Base-by-base conservation (phyloP, 2,113 vertebrate genomes). In the Ardeotis arabs region DNA sequence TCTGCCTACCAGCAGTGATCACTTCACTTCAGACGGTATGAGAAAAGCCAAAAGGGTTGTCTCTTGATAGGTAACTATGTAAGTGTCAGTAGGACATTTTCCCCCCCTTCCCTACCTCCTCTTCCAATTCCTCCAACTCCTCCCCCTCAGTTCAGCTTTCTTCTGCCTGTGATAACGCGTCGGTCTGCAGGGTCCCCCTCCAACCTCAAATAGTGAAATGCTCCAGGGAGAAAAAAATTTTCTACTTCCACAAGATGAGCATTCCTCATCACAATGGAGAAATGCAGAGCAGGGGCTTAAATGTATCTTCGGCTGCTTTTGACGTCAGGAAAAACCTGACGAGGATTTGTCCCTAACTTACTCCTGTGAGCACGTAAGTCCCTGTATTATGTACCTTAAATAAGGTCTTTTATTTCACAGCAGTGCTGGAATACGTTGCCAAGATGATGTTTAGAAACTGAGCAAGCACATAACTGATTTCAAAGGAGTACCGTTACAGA, bases 401-500 rank as follows among this genome's bases (percentile, higher is more conserved):
- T 49, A 84, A 63, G 17, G 14, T 6, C 11, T 77, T 56, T 31
- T 55, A 56, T 84, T 84, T 93, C 56, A 45, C 60, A 78, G 56
- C 9, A 28, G 15, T 20, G 37, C 22, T 45, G 62, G 28, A 44
- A 14, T 27, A 27, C 1, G 2, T 75, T 2, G 6, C 14, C 29
- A 18, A 76, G 49, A 4, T n/a, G 56, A 47, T 75, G 53, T 88
- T 93, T 82, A 78, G 86, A 68, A 93, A 82, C 31, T 44, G 83
- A 83, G 28, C 37, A 83, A 90, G 14, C n/a, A 75, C 75, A 39
- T 63, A 87, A 50, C 50, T 78, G 62, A 77, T 88, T 95, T 92
- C 55, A 41, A 49, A 88, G 33, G 19, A 86, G 12, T 67, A 22
- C 15, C 20, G 66, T 2, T 58, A n/a, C 27, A 66, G 35, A 76